Conservation (phyloP, 2,797 vertebrate species). For the Moxostoma hubbsi region DNA sequence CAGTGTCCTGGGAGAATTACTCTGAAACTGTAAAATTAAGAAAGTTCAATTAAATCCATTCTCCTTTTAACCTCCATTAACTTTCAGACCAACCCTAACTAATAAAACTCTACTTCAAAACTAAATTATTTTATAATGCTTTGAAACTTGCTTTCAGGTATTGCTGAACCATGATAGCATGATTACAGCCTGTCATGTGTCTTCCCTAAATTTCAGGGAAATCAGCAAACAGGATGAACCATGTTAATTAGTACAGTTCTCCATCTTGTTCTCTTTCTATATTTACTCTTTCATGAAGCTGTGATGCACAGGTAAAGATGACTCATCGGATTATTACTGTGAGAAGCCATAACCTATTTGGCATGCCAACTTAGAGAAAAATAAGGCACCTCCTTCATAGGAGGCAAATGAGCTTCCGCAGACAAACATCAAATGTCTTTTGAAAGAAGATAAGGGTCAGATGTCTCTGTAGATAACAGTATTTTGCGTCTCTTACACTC, state of each 20-base stretch:
- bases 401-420: slow-evolving; percentile 55
- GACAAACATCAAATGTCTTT: slow-evolving; percentile 45
- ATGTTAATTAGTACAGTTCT: slow-evolving; percentile 35
- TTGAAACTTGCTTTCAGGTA: background rate
- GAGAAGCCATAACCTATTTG: slow-evolving; percentile 50
- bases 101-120: slow-evolving; percentile 10
- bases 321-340: slow-evolving; percentile 64
- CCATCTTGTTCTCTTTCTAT: slow-evolving; percentile 15
- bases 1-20: background rate
- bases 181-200: background rate
- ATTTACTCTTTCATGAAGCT: slow-evolving; percentile 20
- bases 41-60: slow-evolving; percentile 14
- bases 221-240: background rate
- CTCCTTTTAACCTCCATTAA: background rate
- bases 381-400: slow-evolving; percentile 55
- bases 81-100: background rate
- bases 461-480: slow-evolving; percentile 42
- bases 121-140: background rate
- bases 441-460: slow-evolving; percentile 30
- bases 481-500: background rate
- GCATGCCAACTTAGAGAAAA: slow-evolving; percentile 44
- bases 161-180: background rate
- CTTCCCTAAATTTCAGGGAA: slow-evolving; percentile 6
- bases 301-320: slow-evolving; percentile 46
- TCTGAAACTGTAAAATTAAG: background rate